Base-by-base conservation (phyloP, 1,140 invertebrate species). In the Manduca sexta region DNA sequence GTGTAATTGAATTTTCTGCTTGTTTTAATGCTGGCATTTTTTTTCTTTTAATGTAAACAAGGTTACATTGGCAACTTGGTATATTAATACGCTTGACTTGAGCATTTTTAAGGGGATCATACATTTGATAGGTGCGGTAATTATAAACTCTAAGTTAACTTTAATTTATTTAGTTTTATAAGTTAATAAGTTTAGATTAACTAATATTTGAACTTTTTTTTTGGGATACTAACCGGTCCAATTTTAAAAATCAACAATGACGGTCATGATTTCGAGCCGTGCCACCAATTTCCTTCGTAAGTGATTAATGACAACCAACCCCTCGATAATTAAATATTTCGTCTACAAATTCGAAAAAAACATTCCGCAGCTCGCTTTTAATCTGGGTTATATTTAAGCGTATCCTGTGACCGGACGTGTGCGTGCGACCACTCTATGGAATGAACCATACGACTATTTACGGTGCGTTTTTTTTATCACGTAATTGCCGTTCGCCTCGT, bases 371-470 rank as follows among this genome's bases (percentile, higher is more conserved):
- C 29, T 29, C 11, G 21, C 4, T 16, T 52, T 48, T 40, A 63
- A 64, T 59, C 60, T 53, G 31, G 49, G 42, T 49, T 58, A 55
- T 56, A 62, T 64, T 66, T 49, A 55, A 48, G 38, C 37, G 40
- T 56, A 52, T 52, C 21, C 50, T 46, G 48, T 31, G 50, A 30
- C 31, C 39, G 13, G 39, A 46, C 21, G 45, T 35, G 44, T 39
- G 50, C 13, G 13, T 45, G 50, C 13, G 6, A 16, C 4, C 8
- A 17, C 11, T 12, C 31, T 29, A 26, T 10, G 41, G 21, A 13
- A 6, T 30, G 14, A 31, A 5, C n/a, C 12, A 21, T 43, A 2
- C 41, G 29, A 2, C 11, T 3, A 3, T 21, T 43, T 43, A 29
- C 7, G 21, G 17, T 43, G 41, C 41, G 13, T 12, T n/a, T 35